phyloP scores from a whole-genome alignment of 2,113 vertebrate species.

The Scomber colias region DNA sequence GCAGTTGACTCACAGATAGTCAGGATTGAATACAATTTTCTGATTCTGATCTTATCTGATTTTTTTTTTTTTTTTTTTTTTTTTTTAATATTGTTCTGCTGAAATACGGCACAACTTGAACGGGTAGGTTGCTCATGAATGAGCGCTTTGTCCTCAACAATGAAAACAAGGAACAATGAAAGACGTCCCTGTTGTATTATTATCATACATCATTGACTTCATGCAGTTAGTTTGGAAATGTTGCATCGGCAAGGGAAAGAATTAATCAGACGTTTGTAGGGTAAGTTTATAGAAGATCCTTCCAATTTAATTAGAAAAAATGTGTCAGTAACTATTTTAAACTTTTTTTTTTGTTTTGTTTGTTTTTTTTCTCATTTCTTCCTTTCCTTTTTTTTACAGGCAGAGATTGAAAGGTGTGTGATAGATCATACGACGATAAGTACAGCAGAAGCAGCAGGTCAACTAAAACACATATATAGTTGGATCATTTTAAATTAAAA shows the following conservation, averaged over 20 bases:
- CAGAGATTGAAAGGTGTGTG: not conserved
- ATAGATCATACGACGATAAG: slow-evolving; percentile 7
- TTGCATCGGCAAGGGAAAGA: too few species aligned
- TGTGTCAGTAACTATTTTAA: not conserved
- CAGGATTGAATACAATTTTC: too few species aligned
- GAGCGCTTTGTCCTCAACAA: too few species aligned
- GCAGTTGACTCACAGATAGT: too few species aligned
- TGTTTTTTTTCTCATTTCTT: not conserved
- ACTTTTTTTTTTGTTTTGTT: too few species aligned
- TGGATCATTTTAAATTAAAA: slow-evolving; percentile 39
- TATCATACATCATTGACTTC: not conserved
- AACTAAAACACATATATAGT: slow-evolving; percentile 10
- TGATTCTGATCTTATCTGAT: too few species aligned
- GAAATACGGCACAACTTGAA: too few species aligned
- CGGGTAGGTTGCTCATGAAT: not conserved
- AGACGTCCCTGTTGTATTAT: not conserved
- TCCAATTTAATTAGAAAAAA: too few species aligned
- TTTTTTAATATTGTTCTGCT: too few species aligned
- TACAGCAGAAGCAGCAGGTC: slow-evolving; percentile 16
- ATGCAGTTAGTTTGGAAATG: not conserved
- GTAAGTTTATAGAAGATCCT: not conserved
- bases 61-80: too few species aligned
- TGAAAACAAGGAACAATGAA: too few species aligned
- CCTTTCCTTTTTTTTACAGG: not conserved
- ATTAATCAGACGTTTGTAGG: not conserved